Evolutionary conservation across 2,797 vertebrate species (phyloP).

Genomic region (Rhynchonycteris naso): DNA sequence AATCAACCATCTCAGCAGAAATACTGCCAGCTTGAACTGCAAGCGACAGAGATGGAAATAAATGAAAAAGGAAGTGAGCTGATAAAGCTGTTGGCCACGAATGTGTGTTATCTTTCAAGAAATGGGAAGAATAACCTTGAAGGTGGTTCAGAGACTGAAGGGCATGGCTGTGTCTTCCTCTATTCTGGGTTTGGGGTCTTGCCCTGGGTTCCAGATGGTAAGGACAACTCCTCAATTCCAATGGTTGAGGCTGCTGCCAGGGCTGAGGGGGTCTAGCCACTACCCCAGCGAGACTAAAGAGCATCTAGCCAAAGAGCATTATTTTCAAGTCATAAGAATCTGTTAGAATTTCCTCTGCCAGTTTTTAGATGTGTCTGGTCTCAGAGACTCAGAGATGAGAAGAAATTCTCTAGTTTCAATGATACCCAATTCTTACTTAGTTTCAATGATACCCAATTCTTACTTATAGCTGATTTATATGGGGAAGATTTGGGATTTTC

Average conservation of each 20-base stretch:
- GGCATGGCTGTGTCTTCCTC: not conserved
- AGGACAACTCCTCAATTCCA: not conserved
- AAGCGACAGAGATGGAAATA: not conserved
- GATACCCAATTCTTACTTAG: not conserved
- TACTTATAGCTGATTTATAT: not conserved
- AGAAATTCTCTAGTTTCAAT: not conserved
- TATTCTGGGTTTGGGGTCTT: not conserved
- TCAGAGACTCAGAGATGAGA: not conserved
- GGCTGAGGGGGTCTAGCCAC: not conserved
- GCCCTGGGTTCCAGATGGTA: not conserved
- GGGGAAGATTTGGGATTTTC: not conserved
- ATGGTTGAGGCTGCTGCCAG: not conserved
- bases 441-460: not conserved
- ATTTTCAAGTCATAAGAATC: not conserved
- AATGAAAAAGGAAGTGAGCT: not conserved
- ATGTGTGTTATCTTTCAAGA: not conserved
- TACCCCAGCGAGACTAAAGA: not conserved
- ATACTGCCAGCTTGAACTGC: not conserved
- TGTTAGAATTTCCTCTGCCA: not conserved
- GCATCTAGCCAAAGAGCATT: not conserved
- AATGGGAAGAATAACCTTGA: not conserved
- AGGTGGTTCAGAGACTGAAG: not conserved
- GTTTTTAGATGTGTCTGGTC: not conserved
- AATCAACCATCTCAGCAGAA: not conserved
- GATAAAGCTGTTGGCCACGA: not conserved